Percentiles rank a stretch among this genome's conserved stretches.
Evolutionary conservation across 2,888 invertebrate genomes (phyloP).

Genomic region (Netelia melanura): DNA sequence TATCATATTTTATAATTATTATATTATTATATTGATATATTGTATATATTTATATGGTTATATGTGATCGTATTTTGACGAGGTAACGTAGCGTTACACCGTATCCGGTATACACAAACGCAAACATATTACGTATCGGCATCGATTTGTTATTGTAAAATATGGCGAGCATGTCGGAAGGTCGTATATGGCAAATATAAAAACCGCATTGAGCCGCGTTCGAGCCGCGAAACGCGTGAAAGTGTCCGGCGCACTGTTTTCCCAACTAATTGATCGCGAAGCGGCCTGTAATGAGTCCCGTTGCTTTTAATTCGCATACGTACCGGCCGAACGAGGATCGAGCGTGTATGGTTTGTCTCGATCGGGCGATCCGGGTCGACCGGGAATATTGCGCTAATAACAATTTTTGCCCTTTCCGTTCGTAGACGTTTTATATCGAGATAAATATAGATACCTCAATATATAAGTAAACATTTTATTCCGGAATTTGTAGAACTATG

Average conservation of each 20-base stretch:
- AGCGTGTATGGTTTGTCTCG: not conserved
- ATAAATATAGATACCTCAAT: not conserved
- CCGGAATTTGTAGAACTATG: not conserved
- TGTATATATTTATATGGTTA: too few relatives aligned
- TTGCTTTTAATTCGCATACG: slow-evolving; percentile 42
- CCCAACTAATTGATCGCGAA: slow-evolving; percentile 64
- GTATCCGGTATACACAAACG: slow-evolving; percentile 5
- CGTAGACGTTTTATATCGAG: not conserved
- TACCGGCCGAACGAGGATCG: slow-evolving; percentile 34
- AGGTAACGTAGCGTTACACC: not conserved
- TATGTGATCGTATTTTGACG: not conserved
- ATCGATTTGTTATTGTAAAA: slow-evolving; percentile 39
- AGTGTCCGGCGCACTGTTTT: slow-evolving; percentile 61
- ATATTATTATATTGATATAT: too few relatives aligned
- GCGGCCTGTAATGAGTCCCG: slow-evolving; percentile 59
- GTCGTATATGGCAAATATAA: slow-evolving; percentile 42
- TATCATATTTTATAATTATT: too few relatives aligned
- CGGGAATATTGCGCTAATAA: slow-evolving; percentile 29
- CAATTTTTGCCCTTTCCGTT: slow-evolving; percentile 22
- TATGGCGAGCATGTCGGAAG: slow-evolving; percentile 41
- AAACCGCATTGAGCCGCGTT: slow-evolving; percentile 27
- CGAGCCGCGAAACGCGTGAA: slow-evolving; percentile 54
- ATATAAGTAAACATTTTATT: not conserved
- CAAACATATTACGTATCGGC: slow-evolving; percentile 1
- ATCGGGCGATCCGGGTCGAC: slow-evolving; percentile 23